Base-by-base conservation (phyloP, 1,140 invertebrate genomes). In the Dendroctonus valens region DNA sequence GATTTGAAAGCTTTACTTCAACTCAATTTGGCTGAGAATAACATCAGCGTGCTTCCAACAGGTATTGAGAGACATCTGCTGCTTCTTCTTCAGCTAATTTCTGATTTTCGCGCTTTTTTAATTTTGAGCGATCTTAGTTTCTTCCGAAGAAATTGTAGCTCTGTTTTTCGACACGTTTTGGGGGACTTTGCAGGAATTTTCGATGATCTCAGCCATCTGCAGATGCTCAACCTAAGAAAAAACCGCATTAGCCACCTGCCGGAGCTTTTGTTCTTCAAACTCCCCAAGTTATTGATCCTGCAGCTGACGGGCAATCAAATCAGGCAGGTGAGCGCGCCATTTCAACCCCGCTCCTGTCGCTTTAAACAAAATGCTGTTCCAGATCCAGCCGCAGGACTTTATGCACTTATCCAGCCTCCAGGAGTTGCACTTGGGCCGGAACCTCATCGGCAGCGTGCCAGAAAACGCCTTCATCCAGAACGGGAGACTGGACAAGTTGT, bases 21-120 rank as follows among this genome's bases (percentile, higher is more conserved):
- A 61, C 71, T 87, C 8, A 84, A 86, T 70, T 76, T 87, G 14
- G 83, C 84, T 0, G 83, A 84, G 70, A 87, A 87, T 74, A 70
- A 76, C 61, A 78, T 83, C 40, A 67, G 73, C 71, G 70, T 74
- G 66, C 76, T 79, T 26, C 69, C 74, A 58, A 59, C 69, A 54
- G 76, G 76, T 76, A 60, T 40, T 8, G 8, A 52, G 26, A n/a
- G n/a, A n/a, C n/a, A n/a, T n/a, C n/a, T n/a, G n/a, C n/a, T n/a
- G n/a, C n/a, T n/a, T n/a, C n/a, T n/a, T n/a, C n/a, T n/a, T n/a
- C n/a, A n/a, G n/a, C n/a, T n/a, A n/a, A n/a, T n/a, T n/a, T n/a
- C n/a, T n/a, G n/a, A n/a, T n/a, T n/a, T n/a, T n/a, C n/a, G n/a
- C n/a, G n/a, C n/a, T n/a, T n/a, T n/a, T n/a, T n/a, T n/a, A n/a